A percentile compares a stretch with the other conserved stretches of the same genome.
Evolutionary conservation across 2,797 vertebrate species (phyloP).

Genomic region (Syndactyla subalaris): DNA sequence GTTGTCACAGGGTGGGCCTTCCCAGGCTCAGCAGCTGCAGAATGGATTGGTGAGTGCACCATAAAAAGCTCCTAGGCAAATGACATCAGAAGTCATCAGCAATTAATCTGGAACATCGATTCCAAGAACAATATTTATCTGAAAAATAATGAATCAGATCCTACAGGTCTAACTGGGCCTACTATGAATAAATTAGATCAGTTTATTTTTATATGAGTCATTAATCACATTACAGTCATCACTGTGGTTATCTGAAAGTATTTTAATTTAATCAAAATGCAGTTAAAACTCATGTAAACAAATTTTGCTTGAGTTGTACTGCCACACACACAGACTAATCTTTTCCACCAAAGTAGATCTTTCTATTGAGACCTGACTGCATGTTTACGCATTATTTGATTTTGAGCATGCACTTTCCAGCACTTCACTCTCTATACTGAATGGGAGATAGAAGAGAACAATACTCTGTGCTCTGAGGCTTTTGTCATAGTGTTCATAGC

Average conservation of each 20-base stretch:
- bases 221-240: not conserved
- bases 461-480: not conserved
- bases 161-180: not conserved
- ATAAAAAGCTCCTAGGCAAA: not conserved
- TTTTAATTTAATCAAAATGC: constrained; percentile 38
- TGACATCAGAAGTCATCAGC: not conserved
- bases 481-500: not conserved
- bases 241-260: constrained; percentile 7
- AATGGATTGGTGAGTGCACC: not conserved
- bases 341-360: not conserved
- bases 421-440: not conserved
- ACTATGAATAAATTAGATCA: not conserved
- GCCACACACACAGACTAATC: not conserved
- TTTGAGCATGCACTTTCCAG: not conserved
- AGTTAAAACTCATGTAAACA: constrained; percentile 21
- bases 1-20: not conserved
- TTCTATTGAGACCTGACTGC: not conserved
- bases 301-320: not conserved
- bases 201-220: constrained; percentile 17
- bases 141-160: constrained; percentile 15
- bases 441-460: not conserved
- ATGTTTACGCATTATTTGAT: not conserved
- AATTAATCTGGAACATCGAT: not conserved
- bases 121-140: constrained; percentile 29
- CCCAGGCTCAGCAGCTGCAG: not conserved